These are phyloP conservation scores for Ecdyonurus torrentis DNA, from an alignment of 2,888 invertebrate species.

Conservation along the genomic window DNA sequence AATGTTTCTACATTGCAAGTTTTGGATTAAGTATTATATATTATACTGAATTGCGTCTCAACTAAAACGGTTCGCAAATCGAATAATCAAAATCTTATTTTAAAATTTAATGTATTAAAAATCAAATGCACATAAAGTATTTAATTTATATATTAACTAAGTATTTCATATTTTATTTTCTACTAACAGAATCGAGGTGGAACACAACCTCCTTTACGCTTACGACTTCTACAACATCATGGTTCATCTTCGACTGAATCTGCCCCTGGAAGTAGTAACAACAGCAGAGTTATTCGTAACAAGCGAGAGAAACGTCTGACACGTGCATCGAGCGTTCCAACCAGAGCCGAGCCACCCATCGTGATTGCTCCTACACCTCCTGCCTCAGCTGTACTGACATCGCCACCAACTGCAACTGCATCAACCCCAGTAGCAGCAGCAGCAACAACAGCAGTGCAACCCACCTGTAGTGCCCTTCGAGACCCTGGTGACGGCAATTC, in stretches of 20 bases:
- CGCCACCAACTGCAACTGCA: conserved; percentile 33
- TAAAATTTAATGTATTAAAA: too few relatives aligned
- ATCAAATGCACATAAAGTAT: too few relatives aligned
- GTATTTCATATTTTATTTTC: too few relatives aligned
- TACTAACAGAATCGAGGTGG: too few relatives aligned
- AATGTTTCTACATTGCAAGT: too few relatives aligned
- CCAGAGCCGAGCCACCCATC: conserved; percentile 31
- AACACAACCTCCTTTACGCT: neutral
- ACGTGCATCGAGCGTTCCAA: conserved; percentile 55
- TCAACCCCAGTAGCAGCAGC: conserved; percentile 44
- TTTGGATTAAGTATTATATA: neutral
- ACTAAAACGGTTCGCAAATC: conserved; percentile 4
- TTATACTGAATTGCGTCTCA: conserved; percentile 1
- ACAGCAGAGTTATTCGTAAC: neutral
- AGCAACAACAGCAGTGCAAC: conserved; percentile 25
- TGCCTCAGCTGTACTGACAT: conserved; percentile 43
- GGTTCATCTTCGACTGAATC: neutral
- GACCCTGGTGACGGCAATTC: conserved; percentile 6
- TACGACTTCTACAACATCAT: neutral
- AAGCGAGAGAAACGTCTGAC: conserved; percentile 35
- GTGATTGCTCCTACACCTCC: conserved; percentile 37
- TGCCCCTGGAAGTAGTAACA: conserved; percentile 1
- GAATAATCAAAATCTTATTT: too few relatives aligned
- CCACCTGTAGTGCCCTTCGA: conserved; percentile 17
- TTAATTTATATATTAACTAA: too few relatives aligned